These are phyloP conservation scores for Neosalanx taihuensis DNA, from an alignment of 2,797 vertebrate species.

Conservation along the genomic window DNA sequence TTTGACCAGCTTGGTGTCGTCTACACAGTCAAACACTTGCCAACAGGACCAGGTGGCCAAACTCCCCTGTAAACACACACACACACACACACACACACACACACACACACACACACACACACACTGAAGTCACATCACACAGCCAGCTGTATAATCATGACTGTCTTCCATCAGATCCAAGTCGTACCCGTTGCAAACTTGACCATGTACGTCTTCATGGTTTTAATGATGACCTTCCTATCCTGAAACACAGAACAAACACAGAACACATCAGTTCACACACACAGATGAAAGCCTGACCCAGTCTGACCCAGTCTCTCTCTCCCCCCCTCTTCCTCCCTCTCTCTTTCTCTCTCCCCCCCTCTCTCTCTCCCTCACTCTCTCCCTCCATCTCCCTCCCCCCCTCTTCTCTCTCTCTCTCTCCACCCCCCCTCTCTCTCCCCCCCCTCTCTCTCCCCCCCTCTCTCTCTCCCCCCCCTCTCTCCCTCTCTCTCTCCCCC, in stretches of 20 bases:
- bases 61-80: slow-evolving; percentile 80
- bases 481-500: no score
- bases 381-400: no score
- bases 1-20: slow-evolving; percentile 94
- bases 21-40: slow-evolving; percentile 93
- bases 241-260: slow-evolving; percentile 75
- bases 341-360: no score
- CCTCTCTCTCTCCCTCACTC: no score
- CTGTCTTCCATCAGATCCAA: not conserved
- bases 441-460: no score
- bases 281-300: not conserved
- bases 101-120: not conserved
- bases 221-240: slow-evolving; percentile 94
- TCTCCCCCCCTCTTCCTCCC: no score
- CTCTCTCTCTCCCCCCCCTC: no score
- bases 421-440: no score
- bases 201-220: slow-evolving; percentile 92
- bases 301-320: no score
- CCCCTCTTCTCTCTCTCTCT: no score
- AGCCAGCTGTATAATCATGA: not conserved
- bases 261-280: not conserved
- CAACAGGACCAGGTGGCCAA: slow-evolving; percentile 86
- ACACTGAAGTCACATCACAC: not conserved
- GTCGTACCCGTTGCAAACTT: slow-evolving; percentile 92
- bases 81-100: not conserved